Percentiles rank a stretch among this genome's conserved stretches.
Conservation (phyloP, 2,888 invertebrate genomes). For the Seira musarum region DNA sequence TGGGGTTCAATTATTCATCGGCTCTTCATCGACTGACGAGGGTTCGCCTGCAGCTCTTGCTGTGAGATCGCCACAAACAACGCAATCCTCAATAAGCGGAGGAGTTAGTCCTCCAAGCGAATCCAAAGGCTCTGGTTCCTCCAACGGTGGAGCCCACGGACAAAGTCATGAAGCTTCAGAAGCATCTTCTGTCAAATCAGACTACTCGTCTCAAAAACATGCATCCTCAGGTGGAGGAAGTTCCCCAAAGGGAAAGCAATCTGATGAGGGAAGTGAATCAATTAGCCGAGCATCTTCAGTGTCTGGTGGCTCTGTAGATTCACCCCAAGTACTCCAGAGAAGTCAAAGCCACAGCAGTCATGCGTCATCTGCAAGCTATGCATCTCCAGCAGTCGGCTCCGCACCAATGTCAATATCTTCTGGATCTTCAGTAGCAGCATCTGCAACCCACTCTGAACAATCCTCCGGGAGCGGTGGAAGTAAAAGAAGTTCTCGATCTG, state of each 20-base stretch:
- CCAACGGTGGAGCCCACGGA: conserved; percentile 21
- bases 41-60: conserved; percentile 41
- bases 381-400: conserved; percentile 54
- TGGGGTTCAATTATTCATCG: conserved; percentile 48
- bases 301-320: conserved; percentile 56
- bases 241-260: conserved; percentile 52
- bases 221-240: conserved; percentile 40
- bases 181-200: conserved; percentile 55
- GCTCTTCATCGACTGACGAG: conserved; percentile 57
- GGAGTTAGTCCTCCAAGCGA: conserved; percentile 41
- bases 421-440: conserved; percentile 33
- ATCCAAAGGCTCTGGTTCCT: conserved; percentile 38
- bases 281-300: conserved; percentile 54
- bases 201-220: conserved; percentile 47
- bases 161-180: conserved; percentile 57
- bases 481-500: conserved; percentile 59
- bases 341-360: conserved; percentile 51
- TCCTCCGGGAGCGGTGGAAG: conserved; percentile 43
- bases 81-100: conserved; percentile 47
- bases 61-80: conserved; percentile 39
- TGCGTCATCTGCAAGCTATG: conserved; percentile 39
- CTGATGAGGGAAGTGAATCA: conserved; percentile 60
- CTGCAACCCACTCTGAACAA: conserved; percentile 47
- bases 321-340: conserved; percentile 51
- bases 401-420: conserved; percentile 57